Evolutionary conservation across 2,113 vertebrate species (phyloP).

Genomic region (Saguinus midas): DNA sequence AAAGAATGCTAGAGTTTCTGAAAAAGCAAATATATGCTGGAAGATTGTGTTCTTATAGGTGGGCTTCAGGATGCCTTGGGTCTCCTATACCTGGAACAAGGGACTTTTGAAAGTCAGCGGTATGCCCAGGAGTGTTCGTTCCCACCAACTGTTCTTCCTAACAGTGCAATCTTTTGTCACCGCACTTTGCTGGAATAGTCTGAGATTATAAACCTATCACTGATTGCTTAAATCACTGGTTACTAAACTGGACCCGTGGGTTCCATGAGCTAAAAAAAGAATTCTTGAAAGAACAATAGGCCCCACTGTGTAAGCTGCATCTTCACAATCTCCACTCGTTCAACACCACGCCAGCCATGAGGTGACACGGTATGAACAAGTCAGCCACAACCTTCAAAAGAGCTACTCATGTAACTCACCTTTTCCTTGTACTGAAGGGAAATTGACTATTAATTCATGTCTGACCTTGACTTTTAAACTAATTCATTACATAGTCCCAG

Average conservation of each 20-base stretch:
- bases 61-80: neutral
- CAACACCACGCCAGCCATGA: neutral
- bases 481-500: neutral
- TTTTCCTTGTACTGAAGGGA: neutral
- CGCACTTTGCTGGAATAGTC: neutral
- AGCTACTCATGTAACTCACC: neutral
- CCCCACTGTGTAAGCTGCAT: accelerated
- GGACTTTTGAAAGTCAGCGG: neutral
- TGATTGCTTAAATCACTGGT: neutral
- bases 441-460: neutral
- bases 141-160: neutral
- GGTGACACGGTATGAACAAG: accelerated
- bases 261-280: neutral
- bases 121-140: neutral
- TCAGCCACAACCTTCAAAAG: neutral
- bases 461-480: slow-evolving; percentile 32
- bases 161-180: neutral
- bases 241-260: neutral
- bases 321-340: neutral
- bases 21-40: neutral
- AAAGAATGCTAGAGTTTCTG: neutral
- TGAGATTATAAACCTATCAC: neutral
- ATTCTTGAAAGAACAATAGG: neutral
- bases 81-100: neutral
- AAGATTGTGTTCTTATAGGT: neutral